A percentile compares a stretch with the other conserved stretches of the same genome.
Evolutionary conservation across 2,113 vertebrate species (phyloP).

Genomic region (Mirza zaza): DNA sequence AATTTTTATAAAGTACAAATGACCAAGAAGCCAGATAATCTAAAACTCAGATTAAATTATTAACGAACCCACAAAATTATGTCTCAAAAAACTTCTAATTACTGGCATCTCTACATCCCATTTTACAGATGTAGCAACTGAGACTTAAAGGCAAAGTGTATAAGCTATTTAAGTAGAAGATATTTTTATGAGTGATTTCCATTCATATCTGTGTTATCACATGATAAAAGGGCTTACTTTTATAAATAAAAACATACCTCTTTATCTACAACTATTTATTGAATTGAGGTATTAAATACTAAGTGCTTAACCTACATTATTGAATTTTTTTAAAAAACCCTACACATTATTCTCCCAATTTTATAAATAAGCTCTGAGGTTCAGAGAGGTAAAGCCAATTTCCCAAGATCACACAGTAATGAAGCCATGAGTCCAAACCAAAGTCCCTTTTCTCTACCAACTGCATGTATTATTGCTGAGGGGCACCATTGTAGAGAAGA

Average conservation of each 20-base stretch:
- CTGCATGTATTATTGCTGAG: neutral
- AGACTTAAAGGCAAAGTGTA: neutral
- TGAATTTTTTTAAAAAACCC: neutral
- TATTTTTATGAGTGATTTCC: neutral
- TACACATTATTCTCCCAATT: neutral
- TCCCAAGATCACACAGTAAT: neutral
- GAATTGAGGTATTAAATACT: neutral
- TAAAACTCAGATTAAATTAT: neutral
- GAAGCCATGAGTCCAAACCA: neutral
- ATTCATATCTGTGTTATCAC: conserved; percentile 1
- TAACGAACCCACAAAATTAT: neutral
- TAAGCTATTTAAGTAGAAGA: neutral
- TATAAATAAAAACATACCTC: neutral
- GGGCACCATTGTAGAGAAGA: neutral
- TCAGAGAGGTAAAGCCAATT: neutral
- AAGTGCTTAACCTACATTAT: neutral
- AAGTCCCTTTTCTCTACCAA: neutral
- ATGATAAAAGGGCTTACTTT: neutral
- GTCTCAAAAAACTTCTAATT: neutral
- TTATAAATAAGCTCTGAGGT: neutral
- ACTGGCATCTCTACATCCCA: neutral
- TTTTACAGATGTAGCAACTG: neutral
- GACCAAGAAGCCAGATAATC: neutral
- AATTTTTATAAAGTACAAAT: neutral
- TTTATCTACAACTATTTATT: neutral